Percentiles rank a stretch among this genome's conserved stretches.
Evolutionary conservation across 37 sponge, comb jelly and placozoan genomes (phyloP).

Genomic region (Cliona cf. orientalis): DNA sequence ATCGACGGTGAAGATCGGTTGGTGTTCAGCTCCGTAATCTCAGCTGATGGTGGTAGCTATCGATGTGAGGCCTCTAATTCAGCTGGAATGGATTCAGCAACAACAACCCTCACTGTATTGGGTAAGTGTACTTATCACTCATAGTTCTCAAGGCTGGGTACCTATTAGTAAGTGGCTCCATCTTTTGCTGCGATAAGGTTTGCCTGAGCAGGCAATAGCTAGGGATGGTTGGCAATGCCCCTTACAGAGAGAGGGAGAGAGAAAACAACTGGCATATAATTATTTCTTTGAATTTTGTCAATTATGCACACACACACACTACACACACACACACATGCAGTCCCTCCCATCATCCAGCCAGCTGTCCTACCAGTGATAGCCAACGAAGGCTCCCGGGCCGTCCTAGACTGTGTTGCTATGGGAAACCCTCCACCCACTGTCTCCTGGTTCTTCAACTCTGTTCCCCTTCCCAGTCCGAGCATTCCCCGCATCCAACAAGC

Average conservation of each 20-base stretch:
- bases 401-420: conserved; percentile 46
- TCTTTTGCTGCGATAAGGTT: no score
- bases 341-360: conserved; percentile 26
- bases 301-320: conserved; percentile 22
- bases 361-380: background rate
- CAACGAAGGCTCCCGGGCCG: conserved; percentile 1
- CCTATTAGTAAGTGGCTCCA: no score
- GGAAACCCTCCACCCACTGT: conserved; percentile 67
- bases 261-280: no score
- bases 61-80: conserved; percentile 46
- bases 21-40: conserved; percentile 14
- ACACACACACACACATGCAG: conserved; percentile 52
- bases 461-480: conserved; percentile 28
- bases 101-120: conserved; percentile 24
- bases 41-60: conserved; percentile 53
- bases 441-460: conserved; percentile 45
- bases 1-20: conserved; percentile 7
- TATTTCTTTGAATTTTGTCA: no score
- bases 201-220: no score
- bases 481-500: conserved; percentile 14
- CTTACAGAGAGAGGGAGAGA: no score
- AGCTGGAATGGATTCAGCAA: conserved; percentile 20
- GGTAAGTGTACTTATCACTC: no score
- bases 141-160: no score
- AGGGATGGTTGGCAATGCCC: no score